A percentile compares a stretch with the other conserved stretches of the same genome.
Evolutionary conservation across 2,797 vertebrate species (phyloP).

Genomic region (Lemur catta): DNA sequence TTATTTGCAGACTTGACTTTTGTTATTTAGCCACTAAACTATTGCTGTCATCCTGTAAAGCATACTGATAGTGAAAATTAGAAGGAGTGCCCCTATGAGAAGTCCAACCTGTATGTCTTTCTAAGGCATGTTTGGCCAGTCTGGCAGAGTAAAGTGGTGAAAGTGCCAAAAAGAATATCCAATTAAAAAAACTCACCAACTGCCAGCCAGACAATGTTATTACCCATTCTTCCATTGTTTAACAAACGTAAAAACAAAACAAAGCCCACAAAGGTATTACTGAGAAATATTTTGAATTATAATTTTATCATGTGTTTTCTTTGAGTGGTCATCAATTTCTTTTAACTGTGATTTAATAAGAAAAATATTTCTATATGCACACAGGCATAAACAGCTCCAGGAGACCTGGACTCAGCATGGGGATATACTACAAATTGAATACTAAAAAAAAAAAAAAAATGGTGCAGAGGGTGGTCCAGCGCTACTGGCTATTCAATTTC

Average conservation of each 20-base stretch:
- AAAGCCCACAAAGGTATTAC: neutral
- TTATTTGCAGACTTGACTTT: constrained; percentile 50
- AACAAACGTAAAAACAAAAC: neutral
- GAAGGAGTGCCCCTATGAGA: neutral
- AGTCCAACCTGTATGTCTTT: neutral
- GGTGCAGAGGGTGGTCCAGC: neutral
- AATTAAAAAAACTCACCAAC: neutral
- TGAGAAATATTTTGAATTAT: neutral
- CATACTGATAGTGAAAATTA: constrained; percentile 15
- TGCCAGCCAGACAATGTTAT: neutral
- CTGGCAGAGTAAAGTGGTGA: neutral
- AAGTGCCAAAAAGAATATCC: neutral
- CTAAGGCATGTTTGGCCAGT: neutral
- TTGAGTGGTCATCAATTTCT: neutral
- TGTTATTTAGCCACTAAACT: neutral
- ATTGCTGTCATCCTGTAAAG: neutral
- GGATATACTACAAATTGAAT: neutral
- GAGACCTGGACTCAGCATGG: neutral
- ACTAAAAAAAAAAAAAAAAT: neutral
- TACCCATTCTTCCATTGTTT: neutral
- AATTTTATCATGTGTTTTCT: constrained; percentile 19
- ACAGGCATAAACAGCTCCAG: neutral
- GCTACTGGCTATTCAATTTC: neutral
- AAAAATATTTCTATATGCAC: neutral
- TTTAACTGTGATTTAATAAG: constrained; percentile 9